Conservation (phyloP, 2,888 invertebrate species). For the Sinohyriopsis cumingii region DNA sequence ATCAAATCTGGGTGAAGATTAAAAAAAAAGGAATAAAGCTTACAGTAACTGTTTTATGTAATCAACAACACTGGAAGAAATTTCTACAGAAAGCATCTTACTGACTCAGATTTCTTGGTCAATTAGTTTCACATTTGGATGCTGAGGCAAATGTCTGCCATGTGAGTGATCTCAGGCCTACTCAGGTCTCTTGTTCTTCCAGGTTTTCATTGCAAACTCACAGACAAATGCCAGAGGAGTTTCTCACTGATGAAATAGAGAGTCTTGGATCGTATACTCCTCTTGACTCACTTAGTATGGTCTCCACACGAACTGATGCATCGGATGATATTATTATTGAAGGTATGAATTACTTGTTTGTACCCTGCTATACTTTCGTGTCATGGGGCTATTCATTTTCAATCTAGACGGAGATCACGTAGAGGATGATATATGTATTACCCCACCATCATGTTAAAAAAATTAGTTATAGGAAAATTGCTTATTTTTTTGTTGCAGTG, state of each 20-base stretch:
- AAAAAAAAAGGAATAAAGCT: too few relatives aligned
- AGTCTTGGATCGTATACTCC: conserved; percentile 32
- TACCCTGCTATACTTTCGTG: neutral
- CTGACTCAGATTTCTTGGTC: neutral
- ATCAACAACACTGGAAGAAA: too few relatives aligned
- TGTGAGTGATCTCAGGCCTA: neutral
- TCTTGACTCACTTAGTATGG: conserved; percentile 19
- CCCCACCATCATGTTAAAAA: too few relatives aligned
- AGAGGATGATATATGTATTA: too few relatives aligned
- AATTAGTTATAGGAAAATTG: too few relatives aligned
- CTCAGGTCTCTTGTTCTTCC: neutral
- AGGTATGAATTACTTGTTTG: conserved; percentile 24
- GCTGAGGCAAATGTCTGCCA: neutral
- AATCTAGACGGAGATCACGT: neutral
- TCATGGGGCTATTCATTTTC: neutral
- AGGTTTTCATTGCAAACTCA: conserved; percentile 43
- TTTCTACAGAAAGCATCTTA: neutral
- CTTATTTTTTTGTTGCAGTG: too few relatives aligned
- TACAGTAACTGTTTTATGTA: too few relatives aligned
- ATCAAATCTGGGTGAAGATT: too few relatives aligned
- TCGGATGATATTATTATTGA: conserved; percentile 48
- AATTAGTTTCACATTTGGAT: neutral
- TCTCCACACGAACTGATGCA: conserved; percentile 29
- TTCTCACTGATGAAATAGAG: conserved; percentile 38
- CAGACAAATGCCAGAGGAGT: conserved; percentile 42